phyloP scores from a whole-genome alignment of 1,140 invertebrate species.

The Pachyrhynchus sulphureomaculatus region DNA sequence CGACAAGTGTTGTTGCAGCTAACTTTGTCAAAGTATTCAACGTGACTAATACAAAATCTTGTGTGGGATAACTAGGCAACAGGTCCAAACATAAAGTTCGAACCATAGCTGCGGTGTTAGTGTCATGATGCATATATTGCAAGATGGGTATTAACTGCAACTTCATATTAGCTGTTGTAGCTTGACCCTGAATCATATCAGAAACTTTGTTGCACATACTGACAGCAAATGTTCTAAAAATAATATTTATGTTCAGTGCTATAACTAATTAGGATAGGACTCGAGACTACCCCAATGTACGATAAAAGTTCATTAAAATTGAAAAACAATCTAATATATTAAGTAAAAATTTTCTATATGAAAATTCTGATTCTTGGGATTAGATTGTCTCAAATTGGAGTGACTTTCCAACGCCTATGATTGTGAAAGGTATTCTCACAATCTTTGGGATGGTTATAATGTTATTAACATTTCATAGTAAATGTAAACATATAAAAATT shows the following conservation, averaged over 20 bases:
- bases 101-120: constrained; percentile 80
- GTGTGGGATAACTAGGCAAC: constrained; percentile 80
- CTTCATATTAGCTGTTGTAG: constrained; percentile 89
- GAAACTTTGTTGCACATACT: constrained; percentile 95
- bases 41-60: constrained; percentile 84
- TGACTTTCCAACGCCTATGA: too few relatives aligned
- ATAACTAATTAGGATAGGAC: background rate
- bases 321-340: too few relatives aligned
- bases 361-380: too few relatives aligned
- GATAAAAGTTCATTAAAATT: too few relatives aligned
- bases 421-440: too few relatives aligned
- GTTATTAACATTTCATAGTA: too few relatives aligned
- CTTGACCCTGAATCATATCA: constrained; percentile 91
- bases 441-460: too few relatives aligned
- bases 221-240: constrained; percentile 84
- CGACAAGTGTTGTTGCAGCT: constrained; percentile 83
- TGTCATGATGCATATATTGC: constrained; percentile 93
- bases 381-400: too few relatives aligned
- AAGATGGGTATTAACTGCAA: constrained; percentile 87
- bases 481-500: too few relatives aligned
- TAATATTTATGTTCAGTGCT: background rate
- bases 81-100: constrained; percentile 77
- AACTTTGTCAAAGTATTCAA: constrained; percentile 86
- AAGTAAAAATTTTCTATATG: too few relatives aligned
- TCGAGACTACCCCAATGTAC: background rate